Percentiles rank a stretch among this genome's conserved stretches.
Evolutionary conservation across 2,797 vertebrate genomes (phyloP).

Genomic region (Peromyscus aztecus): DNA sequence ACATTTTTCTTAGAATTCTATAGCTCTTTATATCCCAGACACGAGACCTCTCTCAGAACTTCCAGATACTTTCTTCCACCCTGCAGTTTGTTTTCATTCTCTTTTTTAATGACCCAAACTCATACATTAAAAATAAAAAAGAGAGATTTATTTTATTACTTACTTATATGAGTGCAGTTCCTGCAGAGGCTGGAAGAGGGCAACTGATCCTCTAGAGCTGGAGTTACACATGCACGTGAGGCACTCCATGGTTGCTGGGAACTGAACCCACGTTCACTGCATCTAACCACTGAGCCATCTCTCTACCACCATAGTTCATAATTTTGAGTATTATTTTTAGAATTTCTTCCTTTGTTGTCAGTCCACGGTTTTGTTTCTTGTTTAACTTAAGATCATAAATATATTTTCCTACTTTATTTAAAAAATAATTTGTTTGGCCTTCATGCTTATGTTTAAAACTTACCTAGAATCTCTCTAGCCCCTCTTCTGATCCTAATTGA

Average conservation of each 20-base stretch:
- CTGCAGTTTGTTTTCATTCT: background rate
- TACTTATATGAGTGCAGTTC: background rate
- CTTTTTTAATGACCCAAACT: constrained; percentile 43
- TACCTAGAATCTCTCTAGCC: background rate
- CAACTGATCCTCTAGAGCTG: background rate
- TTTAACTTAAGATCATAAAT: background rate
- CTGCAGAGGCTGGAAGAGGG: background rate
- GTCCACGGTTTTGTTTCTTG: background rate
- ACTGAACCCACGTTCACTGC: background rate
- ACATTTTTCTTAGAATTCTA: background rate
- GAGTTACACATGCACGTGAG: too few relatives aligned
- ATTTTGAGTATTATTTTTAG: background rate
- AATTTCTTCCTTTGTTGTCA: background rate
- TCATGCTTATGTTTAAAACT: background rate
- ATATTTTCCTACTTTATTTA: background rate
- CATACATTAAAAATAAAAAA: background rate
- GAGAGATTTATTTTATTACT: background rate
- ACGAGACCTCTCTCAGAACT: background rate
- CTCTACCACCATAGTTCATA: background rate
- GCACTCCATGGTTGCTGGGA: background rate
- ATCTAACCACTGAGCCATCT: too few relatives aligned
- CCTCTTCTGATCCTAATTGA: background rate
- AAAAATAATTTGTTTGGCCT: background rate
- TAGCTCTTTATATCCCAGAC: background rate
- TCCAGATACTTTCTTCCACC: background rate